Evolutionary conservation across 2,888 invertebrate species (phyloP).

Genomic region (Galeruca laticollis): DNA sequence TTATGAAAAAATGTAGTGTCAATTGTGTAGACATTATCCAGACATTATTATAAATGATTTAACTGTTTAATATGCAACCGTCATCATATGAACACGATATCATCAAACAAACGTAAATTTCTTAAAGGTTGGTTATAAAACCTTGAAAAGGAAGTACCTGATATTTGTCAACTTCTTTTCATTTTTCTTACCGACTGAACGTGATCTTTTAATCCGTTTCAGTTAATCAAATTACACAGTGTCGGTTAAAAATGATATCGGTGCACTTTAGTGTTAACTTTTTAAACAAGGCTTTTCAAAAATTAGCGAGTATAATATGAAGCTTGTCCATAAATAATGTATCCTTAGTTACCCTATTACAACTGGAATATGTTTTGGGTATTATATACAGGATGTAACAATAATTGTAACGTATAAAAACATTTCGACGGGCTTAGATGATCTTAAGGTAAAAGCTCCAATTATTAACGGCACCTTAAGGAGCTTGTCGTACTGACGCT

Average conservation of each 20-base stretch:
- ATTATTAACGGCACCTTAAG: too few relatives aligned
- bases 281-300: neutral
- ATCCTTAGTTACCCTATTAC: too few relatives aligned
- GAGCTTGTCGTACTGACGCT: too few relatives aligned
- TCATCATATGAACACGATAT: constrained; percentile 5
- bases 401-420: too few relatives aligned
- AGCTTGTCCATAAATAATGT: too few relatives aligned
- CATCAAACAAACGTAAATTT: constrained; percentile 7
- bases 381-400: too few relatives aligned
- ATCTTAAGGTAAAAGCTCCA: too few relatives aligned
- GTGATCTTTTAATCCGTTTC: neutral
- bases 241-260: neutral
- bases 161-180: neutral
- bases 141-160: constrained; percentile 6
- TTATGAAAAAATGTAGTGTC: neutral
- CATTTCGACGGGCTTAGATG: too few relatives aligned
- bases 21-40: constrained; percentile 11
- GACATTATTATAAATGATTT: constrained; percentile 8
- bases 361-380: too few relatives aligned
- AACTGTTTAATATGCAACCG: constrained; percentile 6
- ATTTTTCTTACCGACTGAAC: neutral
- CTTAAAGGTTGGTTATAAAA: neutral
- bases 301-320: neutral
- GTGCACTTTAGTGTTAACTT: neutral
- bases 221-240: neutral